Evolutionary conservation across 1,140 invertebrate genomes (phyloP), one percentile per base, ranked within the genome.

Genomic region (Pogonus chalceus): DNA sequence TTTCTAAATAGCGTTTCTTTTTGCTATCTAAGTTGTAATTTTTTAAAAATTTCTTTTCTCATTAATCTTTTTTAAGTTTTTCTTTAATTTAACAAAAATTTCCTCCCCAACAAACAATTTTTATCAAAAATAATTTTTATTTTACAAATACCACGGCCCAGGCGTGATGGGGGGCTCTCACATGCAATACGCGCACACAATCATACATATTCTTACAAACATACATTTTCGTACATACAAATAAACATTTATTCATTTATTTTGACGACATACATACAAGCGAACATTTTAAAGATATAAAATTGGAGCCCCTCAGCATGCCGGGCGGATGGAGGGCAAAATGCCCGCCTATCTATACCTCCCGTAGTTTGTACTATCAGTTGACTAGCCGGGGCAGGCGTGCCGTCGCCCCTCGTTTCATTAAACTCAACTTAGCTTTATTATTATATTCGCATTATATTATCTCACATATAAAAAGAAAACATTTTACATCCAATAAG

Each of bases 71-170:
- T n/a, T 60, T 58, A 52, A 24, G 61, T 62, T 62, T 65, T 67
- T 68, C 63, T 64, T 64, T 65, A 66, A 66, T 68, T 63, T 70
- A 69, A 69, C 67, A 70, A 70, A 70, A 69, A 70, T 68, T 69
- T 70, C 67, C 69, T 68, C 69, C 67, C 67, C 67, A 70, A 70
- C 67, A 68, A 69, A 69, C 66, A 69, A 68, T 69, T 69, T 69
- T 69, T 70, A 69, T 70, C 67, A 69, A 69, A 70, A 70, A 70
- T 70, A 69, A 58, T 66, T 68, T 65, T 64, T 10, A 10, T 65
- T 68, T 65, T 64, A 67, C 60, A 66, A 59, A 49, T 54, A 21
- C 3, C 50, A 57, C 46, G 49, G 53, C 49, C 56, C 56, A 21
- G 60, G 54, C 49, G 37, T 49, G 46, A 49, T 43, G 18, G 24